Evolutionary conservation across 2,797 vertebrate species (phyloP), one percentile per base, ranked within the genome.

Genomic region (Dicrostonyx torquatus): DNA sequence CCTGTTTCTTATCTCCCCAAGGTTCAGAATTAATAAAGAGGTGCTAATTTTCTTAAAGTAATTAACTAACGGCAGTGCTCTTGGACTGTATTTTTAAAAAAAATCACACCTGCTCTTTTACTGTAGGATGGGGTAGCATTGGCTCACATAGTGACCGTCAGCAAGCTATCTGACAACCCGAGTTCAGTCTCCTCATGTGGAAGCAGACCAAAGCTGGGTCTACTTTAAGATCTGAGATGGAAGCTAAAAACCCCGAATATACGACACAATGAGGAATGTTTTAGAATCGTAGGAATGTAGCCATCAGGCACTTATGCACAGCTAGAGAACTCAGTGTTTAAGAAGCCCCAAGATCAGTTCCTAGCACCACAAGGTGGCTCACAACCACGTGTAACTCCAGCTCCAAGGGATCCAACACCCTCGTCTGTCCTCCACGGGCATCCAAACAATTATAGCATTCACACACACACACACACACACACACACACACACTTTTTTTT

Each of bases 221-320:
- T 90, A 76, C 48, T 43, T 90, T 78, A 22, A 66, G 50, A 43
- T 5, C 55, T 77, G 55, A 82, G 40, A 6, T 12, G 26, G 55
- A 84, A 90, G 31, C 87, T 93, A 91, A 94, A 92, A 53, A 48
- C 43, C n/a, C 45, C 72, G 34, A 29, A 75, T 13, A 34, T 1
- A 37, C 24, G 58, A 89, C 73, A 90, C 34, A 26, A 55, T 64
- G 34, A 73, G 53, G 62, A 87, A 43, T 83, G 29, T 37, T 85
- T 91, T 93, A 91, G 77, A 95, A 82, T 64, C 83, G 78, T 9
- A 83, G 37, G 34, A 76, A 64, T 77, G 89, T 22, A 86, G 40
- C 60, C 50, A 40, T 55, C 17, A 72, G 89, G 60, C 43, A n/a
- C 43, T n/a, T 50, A 68, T n/a, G 62, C 31, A 9, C 20, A 62